Conservation (phyloP, 2,113 vertebrate genomes). For the Laticauda colubrina region DNA sequence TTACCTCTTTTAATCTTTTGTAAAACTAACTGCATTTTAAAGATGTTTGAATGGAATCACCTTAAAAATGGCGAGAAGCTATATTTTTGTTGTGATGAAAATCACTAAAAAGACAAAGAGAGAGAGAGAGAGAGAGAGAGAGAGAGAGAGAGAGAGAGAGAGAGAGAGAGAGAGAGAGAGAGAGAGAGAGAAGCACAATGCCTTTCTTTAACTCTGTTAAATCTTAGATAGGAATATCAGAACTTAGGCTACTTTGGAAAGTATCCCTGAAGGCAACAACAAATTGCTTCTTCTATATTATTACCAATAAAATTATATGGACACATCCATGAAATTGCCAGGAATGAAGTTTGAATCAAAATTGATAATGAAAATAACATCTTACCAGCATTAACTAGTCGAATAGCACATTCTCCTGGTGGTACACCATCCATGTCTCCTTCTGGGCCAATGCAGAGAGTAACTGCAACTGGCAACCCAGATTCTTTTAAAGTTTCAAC, state of each 20-base stretch:
- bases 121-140: too few species aligned
- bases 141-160: background rate
- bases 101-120: background rate
- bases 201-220: background rate
- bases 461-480: conserved; percentile 86
- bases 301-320: background rate
- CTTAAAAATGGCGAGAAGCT: background rate
- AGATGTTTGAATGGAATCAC: background rate
- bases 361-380: background rate
- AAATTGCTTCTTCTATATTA: background rate
- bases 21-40: background rate
- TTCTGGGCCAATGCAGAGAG: conserved; percentile 90
- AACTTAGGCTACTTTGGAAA: background rate
- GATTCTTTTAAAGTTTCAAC: conserved; percentile 86
- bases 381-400: conserved; percentile 89
- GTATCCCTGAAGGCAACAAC: background rate
- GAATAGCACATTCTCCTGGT: conserved; percentile 89
- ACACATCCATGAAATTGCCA: background rate
- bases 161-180: too few species aligned
- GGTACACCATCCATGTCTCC: conserved; percentile 87
- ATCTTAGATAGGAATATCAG: background rate
- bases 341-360: background rate
- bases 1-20: background rate
- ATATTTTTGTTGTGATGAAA: background rate
- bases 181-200: background rate